Evolutionary conservation across 2,113 vertebrate genomes (phyloP).

Genomic region (Istiophorus platypterus): DNA sequence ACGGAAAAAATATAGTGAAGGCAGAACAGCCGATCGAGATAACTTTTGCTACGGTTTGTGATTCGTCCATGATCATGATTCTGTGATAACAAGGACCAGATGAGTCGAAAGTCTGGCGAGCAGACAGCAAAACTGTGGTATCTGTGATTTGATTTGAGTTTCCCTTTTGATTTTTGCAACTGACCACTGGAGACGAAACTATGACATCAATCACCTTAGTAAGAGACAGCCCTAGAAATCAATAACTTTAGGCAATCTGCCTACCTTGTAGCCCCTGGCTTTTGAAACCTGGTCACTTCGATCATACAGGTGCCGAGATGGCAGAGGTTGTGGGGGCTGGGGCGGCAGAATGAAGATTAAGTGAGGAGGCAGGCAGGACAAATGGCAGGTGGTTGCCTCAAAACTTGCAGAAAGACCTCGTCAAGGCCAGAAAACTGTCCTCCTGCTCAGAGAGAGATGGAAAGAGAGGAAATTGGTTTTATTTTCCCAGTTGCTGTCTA

Average conservation of each 20-base stretch:
- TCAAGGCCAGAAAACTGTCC: neutral
- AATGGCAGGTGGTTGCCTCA: conserved; percentile 17
- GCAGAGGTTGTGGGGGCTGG: neutral
- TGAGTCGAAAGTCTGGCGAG: no score
- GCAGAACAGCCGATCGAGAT: no score
- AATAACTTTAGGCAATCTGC: neutral
- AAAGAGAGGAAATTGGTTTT: conserved; percentile 25
- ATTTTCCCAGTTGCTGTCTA: conserved; percentile 13
- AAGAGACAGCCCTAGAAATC: neutral
- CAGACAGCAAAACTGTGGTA: no score
- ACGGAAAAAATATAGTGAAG: no score
- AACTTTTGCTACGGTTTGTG: no score
- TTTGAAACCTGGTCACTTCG: neutral
- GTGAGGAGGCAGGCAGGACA: conserved; percentile 14
- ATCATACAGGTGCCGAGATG: neutral
- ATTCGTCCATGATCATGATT: no score
- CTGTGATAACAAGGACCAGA: no score
- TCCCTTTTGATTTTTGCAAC: no score
- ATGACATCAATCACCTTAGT: neutral
- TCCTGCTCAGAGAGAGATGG: conserved; percentile 8
- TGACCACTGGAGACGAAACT: no score
- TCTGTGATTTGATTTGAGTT: no score
- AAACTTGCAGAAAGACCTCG: conserved; percentile 33
- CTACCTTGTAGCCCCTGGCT: conserved; percentile 2
- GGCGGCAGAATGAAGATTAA: conserved; percentile 28